Evolutionary conservation across 2,113 vertebrate species (phyloP), one percentile per base, ranked within the genome.

Genomic region (Sminthopsis crassicaudata): DNA sequence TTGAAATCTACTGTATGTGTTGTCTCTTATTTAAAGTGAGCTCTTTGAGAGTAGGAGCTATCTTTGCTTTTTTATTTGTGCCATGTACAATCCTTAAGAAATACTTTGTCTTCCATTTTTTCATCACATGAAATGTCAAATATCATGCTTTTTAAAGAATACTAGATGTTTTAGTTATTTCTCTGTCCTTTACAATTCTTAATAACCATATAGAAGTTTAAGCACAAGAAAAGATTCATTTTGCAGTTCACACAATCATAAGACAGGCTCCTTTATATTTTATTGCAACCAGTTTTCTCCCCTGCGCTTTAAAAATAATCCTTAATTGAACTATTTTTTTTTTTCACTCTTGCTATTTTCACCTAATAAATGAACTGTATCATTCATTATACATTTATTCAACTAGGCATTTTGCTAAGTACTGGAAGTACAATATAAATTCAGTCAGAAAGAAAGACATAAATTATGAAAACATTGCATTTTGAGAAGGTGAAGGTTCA

Each of bases 131-230:
- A 91, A 60, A 48, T 88, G 48, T 51, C 88, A 96, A n/a, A 52
- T 50, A 22, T 92, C 54, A 8, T 52, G 48, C 67, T 96, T 94
- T 53, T 95, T 95, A 95, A 42, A 90, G 25, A 93, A n/a, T 12
- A 11, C 2, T 50, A 89, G 96, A 89, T 95, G 23, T 53, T 54
- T 27, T 91, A 9, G 8, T 94, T 48, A 26, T 96, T 91, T 97
- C 96, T 92, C 1, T 1, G 36, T 60, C 95, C 54, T 93, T 91
- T 53, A 91, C 30, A 93, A 76, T 54, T 48, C 22, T 54, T 52
- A 57, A 57, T 2, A 89, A 53, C 60, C 90, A 97, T 54, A 93
- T 89, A 46, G 91, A 92, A 95, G 53, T 25, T 91, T 90, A 84
- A 48, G n/a, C 52, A 2, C 10, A 30, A 55, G 93, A 89, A 48